Percentiles rank a stretch among this genome's conserved stretches.
These are phyloP conservation scores for Orycteropus afer DNA, from an alignment of 2,113 vertebrate genomes.

Conservation along the genomic window DNA sequence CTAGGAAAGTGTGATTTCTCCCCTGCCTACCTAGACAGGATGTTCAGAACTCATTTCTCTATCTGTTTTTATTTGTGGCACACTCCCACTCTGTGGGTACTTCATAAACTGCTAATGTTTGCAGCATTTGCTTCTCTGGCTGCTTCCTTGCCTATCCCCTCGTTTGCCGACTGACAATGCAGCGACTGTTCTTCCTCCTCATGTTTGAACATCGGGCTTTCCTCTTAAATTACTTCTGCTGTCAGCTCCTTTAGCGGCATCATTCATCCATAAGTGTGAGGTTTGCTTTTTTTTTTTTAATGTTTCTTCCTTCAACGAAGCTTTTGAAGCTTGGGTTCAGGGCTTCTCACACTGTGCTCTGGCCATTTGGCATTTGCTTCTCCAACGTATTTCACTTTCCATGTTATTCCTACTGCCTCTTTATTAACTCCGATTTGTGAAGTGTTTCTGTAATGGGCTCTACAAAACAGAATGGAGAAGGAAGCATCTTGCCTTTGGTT, in stretches of 20 bases:
- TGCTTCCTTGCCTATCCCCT: slow-evolving; percentile 68
- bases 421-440: not conserved
- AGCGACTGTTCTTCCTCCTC: slow-evolving; percentile 33
- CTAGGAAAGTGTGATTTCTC: not conserved
- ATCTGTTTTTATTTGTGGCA: slow-evolving; percentile 69
- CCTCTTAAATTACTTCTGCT: slow-evolving; percentile 76
- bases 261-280: not conserved
- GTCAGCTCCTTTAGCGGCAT: slow-evolving; percentile 71
- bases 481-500: slow-evolving; percentile 60
- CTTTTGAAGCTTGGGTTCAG: slow-evolving; percentile 65
- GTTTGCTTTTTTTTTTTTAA: not conserved
- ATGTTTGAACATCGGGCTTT: slow-evolving; percentile 64
- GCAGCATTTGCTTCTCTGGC: slow-evolving; percentile 50
- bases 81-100: slow-evolving; percentile 24
- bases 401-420: not conserved
- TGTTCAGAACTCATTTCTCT: slow-evolving; percentile 65
- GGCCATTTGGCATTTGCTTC: slow-evolving; percentile 64
- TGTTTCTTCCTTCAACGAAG: slow-evolving; percentile 73
- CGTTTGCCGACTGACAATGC: slow-evolving; percentile 39
- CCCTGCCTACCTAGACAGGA: not conserved
- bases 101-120: slow-evolving; percentile 68
- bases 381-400: slow-evolving; percentile 56
- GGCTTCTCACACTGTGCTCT: slow-evolving; percentile 41
- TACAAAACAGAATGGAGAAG: not conserved
- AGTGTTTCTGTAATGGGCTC: slow-evolving; percentile 10